These are phyloP conservation scores for Galeopterus variegatus DNA, from an alignment of 2,113 vertebrate genomes.

Conservation along the genomic window DNA sequence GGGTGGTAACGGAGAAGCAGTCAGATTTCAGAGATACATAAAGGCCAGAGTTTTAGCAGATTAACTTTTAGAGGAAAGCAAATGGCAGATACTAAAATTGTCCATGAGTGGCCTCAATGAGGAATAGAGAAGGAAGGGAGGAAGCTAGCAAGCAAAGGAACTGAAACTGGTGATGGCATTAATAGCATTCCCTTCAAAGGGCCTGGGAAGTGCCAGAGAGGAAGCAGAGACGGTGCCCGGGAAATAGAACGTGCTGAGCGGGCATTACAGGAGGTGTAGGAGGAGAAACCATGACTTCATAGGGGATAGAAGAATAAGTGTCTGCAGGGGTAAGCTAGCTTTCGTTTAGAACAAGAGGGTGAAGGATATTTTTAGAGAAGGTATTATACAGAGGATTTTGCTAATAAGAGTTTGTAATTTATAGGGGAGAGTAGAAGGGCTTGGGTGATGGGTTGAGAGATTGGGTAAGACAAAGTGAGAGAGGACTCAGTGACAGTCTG, in stretches of 20 bases:
- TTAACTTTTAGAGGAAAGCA: not conserved
- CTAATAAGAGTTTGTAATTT: not conserved
- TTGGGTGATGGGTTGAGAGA: not conserved
- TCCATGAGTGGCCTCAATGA: not conserved
- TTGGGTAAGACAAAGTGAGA: not conserved
- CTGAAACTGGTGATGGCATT: too few relatives aligned
- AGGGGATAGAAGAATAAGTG: not conserved
- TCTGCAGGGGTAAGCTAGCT: not conserved
- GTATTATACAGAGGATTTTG: not conserved
- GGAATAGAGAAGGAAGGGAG: not conserved
- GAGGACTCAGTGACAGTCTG: not conserved
- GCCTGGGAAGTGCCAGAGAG: not conserved
- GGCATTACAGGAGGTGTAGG: fast-evolving
- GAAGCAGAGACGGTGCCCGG: not conserved
- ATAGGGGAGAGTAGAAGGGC: not conserved
- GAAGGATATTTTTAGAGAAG: not conserved
- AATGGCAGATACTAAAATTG: not conserved
- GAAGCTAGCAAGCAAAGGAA: not conserved
- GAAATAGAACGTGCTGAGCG: not conserved
- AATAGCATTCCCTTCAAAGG: not conserved
- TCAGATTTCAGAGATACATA: not conserved
- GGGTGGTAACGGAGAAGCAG: not conserved
- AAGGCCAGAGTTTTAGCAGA: not conserved
- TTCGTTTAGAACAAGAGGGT: not conserved
- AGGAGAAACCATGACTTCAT: not conserved